These are phyloP conservation scores for Drosophila nr. perissopoda DNA, from an alignment of 2,888 invertebrate species.

Conservation along the genomic window DNA sequence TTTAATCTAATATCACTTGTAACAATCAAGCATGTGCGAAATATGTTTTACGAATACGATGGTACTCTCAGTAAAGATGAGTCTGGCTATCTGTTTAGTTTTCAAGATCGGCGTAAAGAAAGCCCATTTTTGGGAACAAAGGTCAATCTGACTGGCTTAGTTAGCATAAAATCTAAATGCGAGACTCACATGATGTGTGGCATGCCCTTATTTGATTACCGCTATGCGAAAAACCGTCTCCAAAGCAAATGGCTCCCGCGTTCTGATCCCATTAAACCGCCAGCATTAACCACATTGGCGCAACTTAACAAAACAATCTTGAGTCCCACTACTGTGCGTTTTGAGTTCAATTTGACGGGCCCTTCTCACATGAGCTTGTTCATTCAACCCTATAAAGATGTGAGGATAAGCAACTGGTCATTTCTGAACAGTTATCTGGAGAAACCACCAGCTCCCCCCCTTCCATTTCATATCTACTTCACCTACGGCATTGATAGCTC, in stretches of 20 bases:
- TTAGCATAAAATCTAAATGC: slow-evolving; percentile 59
- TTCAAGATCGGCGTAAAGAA: slow-evolving; percentile 83
- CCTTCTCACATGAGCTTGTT: slow-evolving; percentile 77
- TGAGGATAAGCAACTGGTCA: slow-evolving; percentile 71
- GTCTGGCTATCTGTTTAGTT: slow-evolving; percentile 85
- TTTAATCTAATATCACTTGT: background rate
- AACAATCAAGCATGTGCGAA: slow-evolving; percentile 84
- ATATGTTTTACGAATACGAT: slow-evolving; percentile 84
- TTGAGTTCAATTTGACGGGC: slow-evolving; percentile 70
- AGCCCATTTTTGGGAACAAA: slow-evolving; percentile 41
- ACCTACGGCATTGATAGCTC: slow-evolving; percentile 2
- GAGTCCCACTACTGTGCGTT: slow-evolving; percentile 47
- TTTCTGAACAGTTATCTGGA: slow-evolving; percentile 42
- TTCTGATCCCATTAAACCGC: background rate
- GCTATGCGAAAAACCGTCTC: background rate
- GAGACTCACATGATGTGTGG: slow-evolving; percentile 27
- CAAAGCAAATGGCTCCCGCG: slow-evolving; percentile 16
- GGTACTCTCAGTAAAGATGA: slow-evolving; percentile 82
- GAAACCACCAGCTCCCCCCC: background rate
- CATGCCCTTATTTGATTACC: slow-evolving; percentile 11
- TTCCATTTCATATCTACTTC: slow-evolving; percentile 4
- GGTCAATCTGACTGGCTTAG: slow-evolving; percentile 60
- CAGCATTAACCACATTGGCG: background rate
- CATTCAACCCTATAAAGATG: slow-evolving; percentile 63
- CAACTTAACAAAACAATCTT: background rate